Conservation (phyloP, 2,888 invertebrate species). For the Lochmaea crataegi region DNA sequence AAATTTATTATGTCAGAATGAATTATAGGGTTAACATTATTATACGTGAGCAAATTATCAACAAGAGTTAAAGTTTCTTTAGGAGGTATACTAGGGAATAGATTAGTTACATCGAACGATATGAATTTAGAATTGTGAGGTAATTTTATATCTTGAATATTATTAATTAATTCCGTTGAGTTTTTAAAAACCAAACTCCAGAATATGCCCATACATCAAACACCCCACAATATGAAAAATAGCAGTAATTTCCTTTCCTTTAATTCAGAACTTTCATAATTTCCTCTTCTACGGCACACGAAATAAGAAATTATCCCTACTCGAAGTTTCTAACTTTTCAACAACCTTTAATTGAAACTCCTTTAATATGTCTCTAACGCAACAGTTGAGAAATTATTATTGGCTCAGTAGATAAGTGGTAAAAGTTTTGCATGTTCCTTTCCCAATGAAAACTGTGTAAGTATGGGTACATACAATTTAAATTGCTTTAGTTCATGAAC, state of each 20-base stretch:
- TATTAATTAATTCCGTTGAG: too few species aligned
- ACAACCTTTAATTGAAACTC: constrained; percentile 55
- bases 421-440: constrained; percentile 17
- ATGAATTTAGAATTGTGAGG: too few species aligned
- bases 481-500: background rate
- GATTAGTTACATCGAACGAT: too few species aligned
- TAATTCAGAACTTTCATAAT: constrained; percentile 60
- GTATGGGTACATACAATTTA: background rate
- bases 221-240: constrained; percentile 56
- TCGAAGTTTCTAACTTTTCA: constrained; percentile 46
- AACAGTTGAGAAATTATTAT: constrained; percentile 44
- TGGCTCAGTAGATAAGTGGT: constrained; percentile 34
- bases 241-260: constrained; percentile 55
- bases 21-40: too few species aligned
- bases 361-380: constrained; percentile 53
- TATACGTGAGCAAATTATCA: too few species aligned
- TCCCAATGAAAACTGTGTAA: background rate
- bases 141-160: too few species aligned
- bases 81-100: too few species aligned
- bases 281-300: constrained; percentile 56
- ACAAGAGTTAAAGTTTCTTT: too few species aligned
- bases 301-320: constrained; percentile 51
- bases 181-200: constrained; percentile 38
- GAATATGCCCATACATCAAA: constrained; percentile 52
- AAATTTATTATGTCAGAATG: too few species aligned